Evolutionary conservation across 2,113 vertebrate species (phyloP).

Genomic region (Microcebus lehilahytsara): DNA sequence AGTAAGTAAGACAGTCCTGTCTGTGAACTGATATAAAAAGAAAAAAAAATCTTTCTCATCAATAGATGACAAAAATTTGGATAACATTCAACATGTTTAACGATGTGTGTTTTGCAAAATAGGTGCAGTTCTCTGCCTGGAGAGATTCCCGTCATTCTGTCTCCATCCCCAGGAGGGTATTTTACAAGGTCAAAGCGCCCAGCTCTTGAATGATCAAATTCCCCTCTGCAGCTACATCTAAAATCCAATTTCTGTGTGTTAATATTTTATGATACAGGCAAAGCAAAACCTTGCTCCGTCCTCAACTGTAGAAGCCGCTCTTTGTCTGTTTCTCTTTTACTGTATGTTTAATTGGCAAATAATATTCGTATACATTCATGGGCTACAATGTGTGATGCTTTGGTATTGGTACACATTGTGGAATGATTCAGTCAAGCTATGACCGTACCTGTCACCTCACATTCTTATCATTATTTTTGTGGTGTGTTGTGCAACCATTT

Average conservation of each 20-base stretch:
- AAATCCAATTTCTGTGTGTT: not conserved
- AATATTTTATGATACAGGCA: not conserved
- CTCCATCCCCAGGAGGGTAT: too few species aligned
- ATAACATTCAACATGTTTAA: too few species aligned
- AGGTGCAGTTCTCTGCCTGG: too few species aligned
- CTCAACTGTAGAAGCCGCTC: not conserved
- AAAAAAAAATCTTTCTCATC: too few species aligned
- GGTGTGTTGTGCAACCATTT: not conserved
- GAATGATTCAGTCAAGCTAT: not conserved
- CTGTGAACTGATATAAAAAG: too few species aligned
- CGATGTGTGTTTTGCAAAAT: too few species aligned
- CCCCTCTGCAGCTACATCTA: not conserved
- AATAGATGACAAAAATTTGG: too few species aligned
- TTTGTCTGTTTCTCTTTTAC: not conserved
- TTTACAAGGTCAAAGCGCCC: too few species aligned
- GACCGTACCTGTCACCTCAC: not conserved
- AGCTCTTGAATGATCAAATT: too few species aligned
- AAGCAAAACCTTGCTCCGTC: not conserved
- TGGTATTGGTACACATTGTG: not conserved
- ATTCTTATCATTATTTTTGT: not conserved
- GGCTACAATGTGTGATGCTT: not conserved
- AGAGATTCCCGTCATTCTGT: too few species aligned
- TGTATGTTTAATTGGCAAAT: not conserved
- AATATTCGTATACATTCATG: not conserved
- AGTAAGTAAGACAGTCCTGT: too few species aligned